Evolutionary conservation across 2,797 vertebrate species (phyloP), one percentile per base, ranked within the genome.

Genomic region (Bucorvus abyssinicus): DNA sequence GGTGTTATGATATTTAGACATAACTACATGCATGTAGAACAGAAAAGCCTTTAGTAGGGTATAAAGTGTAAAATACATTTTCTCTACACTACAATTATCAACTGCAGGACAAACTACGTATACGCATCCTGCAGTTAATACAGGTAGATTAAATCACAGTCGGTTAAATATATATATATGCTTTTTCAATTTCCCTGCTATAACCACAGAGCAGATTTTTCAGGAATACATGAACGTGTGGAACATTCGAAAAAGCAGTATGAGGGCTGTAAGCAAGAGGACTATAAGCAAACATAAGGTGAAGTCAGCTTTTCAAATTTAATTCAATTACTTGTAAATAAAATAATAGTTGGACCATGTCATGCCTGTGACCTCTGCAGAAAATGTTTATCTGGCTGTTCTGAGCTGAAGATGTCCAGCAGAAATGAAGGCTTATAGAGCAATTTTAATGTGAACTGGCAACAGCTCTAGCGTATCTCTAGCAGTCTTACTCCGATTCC

Each of bases 1-100:
- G 78, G 77, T 95, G 68, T 71, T 94, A 44, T 2, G 47, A 30
- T 93, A 73, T 55, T 92, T 95, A 83, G 57, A 53, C 29, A 42
- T 38, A 52, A 47, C 45, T 55, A 9, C 34, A 26, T 75, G 61
- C 24, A 36, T n/a, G n/a, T 68, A 55, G 74, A 52, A 59, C 36
- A 83, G 65, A 83, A 91, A 86, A 73, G 40, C 38, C 73, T 80
- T 75, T 57, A 52, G 32, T 21, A n/a, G 36, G 21, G 10, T 56
- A 18, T 61, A 20, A 73, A 70, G 75, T n/a, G 12, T 80, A 74
- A 90, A 82, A 82, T 60, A 30, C 7, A 7, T 29, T 45, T 83
- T 88, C 10, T 60, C 44, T 68, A 2, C 79, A 68, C 38, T 76
- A 32, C 16, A 40, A 23, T 57, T 59, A 23, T 4, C 21, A 77